Base-by-base conservation (phyloP, 2,113 vertebrate genomes). In the Rhea americana region DNA sequence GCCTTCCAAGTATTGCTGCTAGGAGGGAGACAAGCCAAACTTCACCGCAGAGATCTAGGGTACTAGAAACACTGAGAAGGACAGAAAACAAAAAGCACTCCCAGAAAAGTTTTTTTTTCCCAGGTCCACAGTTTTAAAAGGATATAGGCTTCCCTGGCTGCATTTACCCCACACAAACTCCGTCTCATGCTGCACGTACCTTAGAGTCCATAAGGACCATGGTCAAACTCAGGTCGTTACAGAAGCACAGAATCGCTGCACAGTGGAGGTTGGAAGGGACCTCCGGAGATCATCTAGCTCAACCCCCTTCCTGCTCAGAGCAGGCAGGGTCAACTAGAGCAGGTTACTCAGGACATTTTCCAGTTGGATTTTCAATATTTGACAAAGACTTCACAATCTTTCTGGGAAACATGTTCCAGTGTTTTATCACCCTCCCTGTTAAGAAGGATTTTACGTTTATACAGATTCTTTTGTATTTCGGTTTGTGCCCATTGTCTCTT, bases 1-100 rank as follows among this genome's bases (percentile, higher is more conserved):
- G 61, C 32, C 0, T 0, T 20, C 37, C 25, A 32, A 63, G 35
- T 11, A 24, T 24, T 43, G 37, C 68, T 61, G 19, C 50, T 37
- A 90, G 26, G 62, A 68, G 10, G 43, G 47, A 90, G 62, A 51
- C 14, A 67, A 89, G 56, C 19, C 61, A 84, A 65, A 78, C 1
- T 4, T 37, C 77, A 65, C 22, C 72, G 20, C 13, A 67, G 51
- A 6, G 51, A 71, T 65, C 26, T 28, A 28, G 26, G 58, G 41
- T 24, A 59, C 30, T 51, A 62, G 61, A 83, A 55, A n/a, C n/a
- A 74, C 61, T 22, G 21, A 76, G 14, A 66, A 76, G 5, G 61
- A 7, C 2, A 1, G 2, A 91, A 92, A 53, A 0, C 8, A 37
- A 85, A 78, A 17, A 43, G 17, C 1, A 4, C 2, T 85, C 13